Conservation (phyloP, 2,888 invertebrate genomes). For the Nomada ferruginata region DNA sequence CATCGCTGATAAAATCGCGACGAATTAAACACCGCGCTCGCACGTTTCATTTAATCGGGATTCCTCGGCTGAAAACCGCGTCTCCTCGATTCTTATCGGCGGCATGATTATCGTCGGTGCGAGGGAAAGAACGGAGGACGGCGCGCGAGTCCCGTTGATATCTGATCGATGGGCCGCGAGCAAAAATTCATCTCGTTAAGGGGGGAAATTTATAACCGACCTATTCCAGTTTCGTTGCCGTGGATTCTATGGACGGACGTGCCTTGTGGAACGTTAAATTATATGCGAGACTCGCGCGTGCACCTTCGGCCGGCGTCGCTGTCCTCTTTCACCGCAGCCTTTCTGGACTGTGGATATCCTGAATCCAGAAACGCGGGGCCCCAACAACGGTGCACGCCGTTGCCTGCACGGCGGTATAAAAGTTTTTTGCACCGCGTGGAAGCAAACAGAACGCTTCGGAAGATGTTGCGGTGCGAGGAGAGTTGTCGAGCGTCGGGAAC, state of each 20-base stretch:
- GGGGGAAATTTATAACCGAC: slow-evolving; percentile 60
- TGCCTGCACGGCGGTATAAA: slow-evolving; percentile 37
- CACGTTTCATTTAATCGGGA: slow-evolving; percentile 51
- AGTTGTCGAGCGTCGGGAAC: not conserved
- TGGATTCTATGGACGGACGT: slow-evolving; percentile 57
- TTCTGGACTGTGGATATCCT: slow-evolving; percentile 15
- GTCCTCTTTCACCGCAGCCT: not conserved
- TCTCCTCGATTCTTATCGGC: slow-evolving; percentile 49
- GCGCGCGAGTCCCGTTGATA: slow-evolving; percentile 57
- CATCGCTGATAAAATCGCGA: slow-evolving; percentile 40
- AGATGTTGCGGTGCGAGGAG: slow-evolving; percentile 48
- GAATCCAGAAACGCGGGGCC: slow-evolving; percentile 48
- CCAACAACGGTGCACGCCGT: slow-evolving; percentile 35
- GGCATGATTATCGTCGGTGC: slow-evolving; percentile 35
- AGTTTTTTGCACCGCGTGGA: slow-evolving; percentile 33
- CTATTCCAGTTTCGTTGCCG: slow-evolving; percentile 62
- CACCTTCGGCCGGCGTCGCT: slow-evolving; percentile 47
- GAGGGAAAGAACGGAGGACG: not conserved
- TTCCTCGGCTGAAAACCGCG: slow-evolving; percentile 35
- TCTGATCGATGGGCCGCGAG: slow-evolving; percentile 54
- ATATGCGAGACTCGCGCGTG: slow-evolving; percentile 52
- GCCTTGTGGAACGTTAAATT: slow-evolving; percentile 64
- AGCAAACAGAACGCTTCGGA: slow-evolving; percentile 32
- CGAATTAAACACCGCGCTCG: slow-evolving; percentile 51
- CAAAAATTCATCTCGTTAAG: slow-evolving; percentile 46